Evolutionary conservation across 2,888 invertebrate species (phyloP).

Genomic region (Nymphalis urticae): DNA sequence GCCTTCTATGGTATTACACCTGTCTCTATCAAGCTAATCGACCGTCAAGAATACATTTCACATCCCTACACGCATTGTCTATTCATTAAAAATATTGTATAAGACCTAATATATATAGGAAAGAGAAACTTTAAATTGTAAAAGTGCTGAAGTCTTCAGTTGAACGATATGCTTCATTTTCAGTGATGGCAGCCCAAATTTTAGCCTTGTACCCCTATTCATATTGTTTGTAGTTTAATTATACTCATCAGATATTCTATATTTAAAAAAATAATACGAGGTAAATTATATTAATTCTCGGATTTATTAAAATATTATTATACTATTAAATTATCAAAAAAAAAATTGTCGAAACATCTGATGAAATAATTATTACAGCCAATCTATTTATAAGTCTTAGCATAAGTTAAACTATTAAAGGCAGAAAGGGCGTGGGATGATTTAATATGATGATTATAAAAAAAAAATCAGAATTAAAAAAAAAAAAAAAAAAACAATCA

Average conservation of each 20-base stretch:
- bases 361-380: constrained; percentile 42
- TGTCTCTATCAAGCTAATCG: constrained; percentile 57
- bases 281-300: no score
- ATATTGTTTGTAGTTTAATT: constrained; percentile 5
- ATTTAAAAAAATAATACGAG: not conserved
- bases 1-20: constrained; percentile 62
- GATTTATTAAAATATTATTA: no score
- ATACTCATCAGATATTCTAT: constrained; percentile 19
- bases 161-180: constrained; percentile 81
- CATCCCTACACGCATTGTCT: constrained; percentile 52
- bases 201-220: constrained; percentile 49
- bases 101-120: constrained; percentile 79
- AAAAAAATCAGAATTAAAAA: constrained; percentile 37
- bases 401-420: constrained; percentile 65
- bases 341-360: constrained; percentile 12
- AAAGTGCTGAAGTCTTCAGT: constrained; percentile 78
- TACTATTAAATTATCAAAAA: constrained; percentile 5
- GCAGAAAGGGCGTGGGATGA: constrained; percentile 57
- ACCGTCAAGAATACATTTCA: constrained; percentile 59
- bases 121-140: constrained; percentile 76
- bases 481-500: not conserved
- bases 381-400: constrained; percentile 55
- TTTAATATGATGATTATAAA: constrained; percentile 45
- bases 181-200: constrained; percentile 72
- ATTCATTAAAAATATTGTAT: constrained; percentile 73